Percentiles rank a stretch among this genome's conserved stretches.
Evolutionary conservation across 2,113 vertebrate species (phyloP).

Genomic region (Heptranchias perlo): DNA sequence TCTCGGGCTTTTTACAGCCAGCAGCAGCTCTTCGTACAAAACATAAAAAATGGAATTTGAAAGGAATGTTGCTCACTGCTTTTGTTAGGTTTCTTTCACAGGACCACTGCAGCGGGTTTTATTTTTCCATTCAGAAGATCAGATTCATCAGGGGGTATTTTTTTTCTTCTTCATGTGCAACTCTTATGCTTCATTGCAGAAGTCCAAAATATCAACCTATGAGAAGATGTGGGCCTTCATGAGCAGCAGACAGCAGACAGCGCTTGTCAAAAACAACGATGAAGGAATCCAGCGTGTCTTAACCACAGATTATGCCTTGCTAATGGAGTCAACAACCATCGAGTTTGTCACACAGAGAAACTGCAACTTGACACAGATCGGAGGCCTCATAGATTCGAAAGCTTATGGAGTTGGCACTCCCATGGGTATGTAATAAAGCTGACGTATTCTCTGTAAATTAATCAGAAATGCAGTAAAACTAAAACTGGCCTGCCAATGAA

Average conservation of each 20-base stretch:
- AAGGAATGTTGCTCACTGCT: not conserved
- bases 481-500: not conserved
- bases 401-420: constrained; percentile 93
- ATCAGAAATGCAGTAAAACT: constrained; percentile 41
- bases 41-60: not conserved
- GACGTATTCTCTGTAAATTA: constrained; percentile 46
- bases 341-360: constrained; percentile 94
- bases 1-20: constrained; percentile 46
- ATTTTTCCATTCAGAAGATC: not conserved
- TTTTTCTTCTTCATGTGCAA: constrained; percentile 39
- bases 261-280: constrained; percentile 92
- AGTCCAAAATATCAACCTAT: constrained; percentile 98
- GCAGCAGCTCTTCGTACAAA: constrained; percentile 46
- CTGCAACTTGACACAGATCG: constrained; percentile 97
- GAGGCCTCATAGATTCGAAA: constrained; percentile 93
- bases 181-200: constrained; percentile 61
- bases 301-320: constrained; percentile 93
- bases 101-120: not conserved
- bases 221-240: constrained; percentile 99
- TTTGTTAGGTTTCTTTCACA: not conserved
- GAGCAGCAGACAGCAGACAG: constrained; percentile 91
- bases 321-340: constrained; percentile 97
- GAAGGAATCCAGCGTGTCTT: constrained; percentile 93
- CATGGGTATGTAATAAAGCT: constrained; percentile 76
- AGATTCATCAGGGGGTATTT: not conserved